Evolutionary conservation across 2,888 invertebrate species (phyloP).

Genomic region (Xylophagus ater): DNA sequence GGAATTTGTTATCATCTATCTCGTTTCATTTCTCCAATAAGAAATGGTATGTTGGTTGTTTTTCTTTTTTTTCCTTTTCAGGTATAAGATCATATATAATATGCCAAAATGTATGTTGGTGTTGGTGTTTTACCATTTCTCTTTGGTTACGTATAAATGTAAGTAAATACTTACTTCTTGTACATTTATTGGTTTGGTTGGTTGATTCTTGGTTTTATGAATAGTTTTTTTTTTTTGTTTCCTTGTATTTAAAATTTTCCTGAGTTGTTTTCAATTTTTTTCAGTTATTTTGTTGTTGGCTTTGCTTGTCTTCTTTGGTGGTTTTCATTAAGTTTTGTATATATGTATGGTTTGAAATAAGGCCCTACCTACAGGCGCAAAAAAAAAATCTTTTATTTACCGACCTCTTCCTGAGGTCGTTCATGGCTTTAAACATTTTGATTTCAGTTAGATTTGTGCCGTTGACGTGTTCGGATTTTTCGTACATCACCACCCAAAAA

Average conservation of each 20-base stretch:
- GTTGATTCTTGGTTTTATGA: constrained; percentile 6
- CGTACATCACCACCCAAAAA: too few relatives aligned
- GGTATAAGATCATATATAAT: constrained; percentile 2
- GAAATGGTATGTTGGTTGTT: constrained; percentile 8
- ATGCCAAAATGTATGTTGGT: too few relatives aligned
- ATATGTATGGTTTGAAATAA: constrained; percentile 4
- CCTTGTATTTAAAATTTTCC: constrained; percentile 1
- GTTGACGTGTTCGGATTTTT: constrained; percentile 40
- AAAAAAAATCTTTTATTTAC: not conserved
- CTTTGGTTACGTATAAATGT: constrained; percentile 13
- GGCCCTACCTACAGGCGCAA: constrained; percentile 14
- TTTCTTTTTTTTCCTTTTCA: too few relatives aligned
- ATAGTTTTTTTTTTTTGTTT: constrained; percentile 3
- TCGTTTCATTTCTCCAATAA: constrained; percentile 16
- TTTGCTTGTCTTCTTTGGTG: too few relatives aligned
- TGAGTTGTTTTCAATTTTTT: too few relatives aligned
- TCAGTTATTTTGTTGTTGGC: too few relatives aligned
- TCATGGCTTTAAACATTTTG: constrained; percentile 22
- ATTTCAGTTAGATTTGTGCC: constrained; percentile 39
- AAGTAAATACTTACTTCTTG: constrained; percentile 8
- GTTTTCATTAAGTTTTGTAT: too few relatives aligned
- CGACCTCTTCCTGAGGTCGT: constrained; percentile 17
- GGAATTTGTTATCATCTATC: constrained; percentile 2
- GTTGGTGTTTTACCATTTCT: constrained; percentile 11
- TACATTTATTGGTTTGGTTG: constrained; percentile 3